phyloP scores from a whole-genome alignment of 1,140 invertebrate species.

The Cepaea nemoralis region DNA sequence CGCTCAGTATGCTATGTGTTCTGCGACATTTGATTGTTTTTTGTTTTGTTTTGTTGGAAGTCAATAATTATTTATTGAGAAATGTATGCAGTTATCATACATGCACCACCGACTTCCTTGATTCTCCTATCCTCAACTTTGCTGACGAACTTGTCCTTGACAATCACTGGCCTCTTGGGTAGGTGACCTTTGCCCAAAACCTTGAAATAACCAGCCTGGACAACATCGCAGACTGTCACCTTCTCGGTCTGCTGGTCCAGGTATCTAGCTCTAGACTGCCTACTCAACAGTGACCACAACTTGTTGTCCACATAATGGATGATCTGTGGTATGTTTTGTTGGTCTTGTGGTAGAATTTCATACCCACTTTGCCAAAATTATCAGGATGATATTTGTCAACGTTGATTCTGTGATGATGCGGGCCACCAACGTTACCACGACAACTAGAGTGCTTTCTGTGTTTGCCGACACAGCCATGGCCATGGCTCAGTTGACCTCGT shows the following conservation, averaged over 20 bases:
- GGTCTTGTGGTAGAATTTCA: slow-evolving; percentile 96
- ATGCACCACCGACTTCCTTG: slow-evolving; percentile 95
- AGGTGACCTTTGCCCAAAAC: slow-evolving; percentile 96
- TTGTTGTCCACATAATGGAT: slow-evolving; percentile 90
- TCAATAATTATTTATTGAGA: too few species aligned
- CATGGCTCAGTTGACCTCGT: slow-evolving; percentile 98
- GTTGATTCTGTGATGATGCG: slow-evolving; percentile 99
- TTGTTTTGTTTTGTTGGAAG: too few species aligned
- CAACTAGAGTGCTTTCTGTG: slow-evolving; percentile 99
- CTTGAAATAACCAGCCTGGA: slow-evolving; percentile 97
- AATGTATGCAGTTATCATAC: slow-evolving; percentile 91
- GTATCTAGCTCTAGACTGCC: slow-evolving; percentile 89
- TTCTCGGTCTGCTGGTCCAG: slow-evolving; percentile 86
- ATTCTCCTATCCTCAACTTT: slow-evolving; percentile 97
- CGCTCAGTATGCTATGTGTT: too few species aligned
- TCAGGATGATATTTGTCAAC: slow-evolving; percentile 99
- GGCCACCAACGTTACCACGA: slow-evolving; percentile 99
- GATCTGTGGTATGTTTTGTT: slow-evolving; percentile 93
- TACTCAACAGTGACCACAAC: slow-evolving; percentile 95
- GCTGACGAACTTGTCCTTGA: slow-evolving; percentile 99
- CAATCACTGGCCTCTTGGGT: slow-evolving; percentile 97
- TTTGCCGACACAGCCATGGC: slow-evolving; percentile 99
- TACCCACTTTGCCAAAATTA: slow-evolving; percentile 99
- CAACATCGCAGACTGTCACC: slow-evolving; percentile 97
- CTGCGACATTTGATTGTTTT: too few species aligned